Evolutionary conservation across 2,888 invertebrate genomes (phyloP).

Genomic region (Lepidocyrtinus sp.): DNA sequence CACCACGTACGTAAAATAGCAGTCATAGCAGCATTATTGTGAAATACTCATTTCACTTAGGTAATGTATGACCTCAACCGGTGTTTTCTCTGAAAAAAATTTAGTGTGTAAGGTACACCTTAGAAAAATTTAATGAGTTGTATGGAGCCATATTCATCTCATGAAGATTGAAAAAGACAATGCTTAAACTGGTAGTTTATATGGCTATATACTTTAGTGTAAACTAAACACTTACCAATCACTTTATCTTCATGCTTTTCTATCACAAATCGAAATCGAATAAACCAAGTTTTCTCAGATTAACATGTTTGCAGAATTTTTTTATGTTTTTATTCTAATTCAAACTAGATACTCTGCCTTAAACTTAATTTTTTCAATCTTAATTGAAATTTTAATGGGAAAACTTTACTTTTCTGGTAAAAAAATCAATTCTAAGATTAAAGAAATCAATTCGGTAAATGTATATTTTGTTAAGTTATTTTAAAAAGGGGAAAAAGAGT

Average conservation of each 20-base stretch:
- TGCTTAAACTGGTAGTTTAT: no score
- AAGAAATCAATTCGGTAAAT: no score
- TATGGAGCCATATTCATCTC: no score
- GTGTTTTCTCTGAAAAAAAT: slow-evolving; percentile 15
- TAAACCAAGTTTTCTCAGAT: slow-evolving; percentile 9
- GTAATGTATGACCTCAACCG: slow-evolving; percentile 47
- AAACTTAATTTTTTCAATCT: slow-evolving; percentile 33
- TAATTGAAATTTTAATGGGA: slow-evolving; percentile 36
- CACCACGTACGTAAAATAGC: neutral
- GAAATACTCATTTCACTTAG: slow-evolving; percentile 58
- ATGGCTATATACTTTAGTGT: no score
- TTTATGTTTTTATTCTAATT: slow-evolving; percentile 15
- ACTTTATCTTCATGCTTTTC: no score
- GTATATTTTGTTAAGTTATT: no score
- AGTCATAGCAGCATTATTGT: slow-evolving; percentile 39
- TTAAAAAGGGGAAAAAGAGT: no score
- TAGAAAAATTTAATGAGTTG: no score
- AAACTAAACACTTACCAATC: no score
- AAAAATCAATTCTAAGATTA: no score
- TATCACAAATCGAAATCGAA: no score
- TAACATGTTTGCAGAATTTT: slow-evolving; percentile 1
- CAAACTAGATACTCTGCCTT: slow-evolving; percentile 13
- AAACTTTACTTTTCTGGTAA: no score
- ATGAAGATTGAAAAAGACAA: slow-evolving; percentile 22
- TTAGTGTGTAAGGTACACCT: neutral